These are phyloP conservation scores for Epirrhoe alternata DNA, from an alignment of 2,888 invertebrate species.

Conservation along the genomic window DNA sequence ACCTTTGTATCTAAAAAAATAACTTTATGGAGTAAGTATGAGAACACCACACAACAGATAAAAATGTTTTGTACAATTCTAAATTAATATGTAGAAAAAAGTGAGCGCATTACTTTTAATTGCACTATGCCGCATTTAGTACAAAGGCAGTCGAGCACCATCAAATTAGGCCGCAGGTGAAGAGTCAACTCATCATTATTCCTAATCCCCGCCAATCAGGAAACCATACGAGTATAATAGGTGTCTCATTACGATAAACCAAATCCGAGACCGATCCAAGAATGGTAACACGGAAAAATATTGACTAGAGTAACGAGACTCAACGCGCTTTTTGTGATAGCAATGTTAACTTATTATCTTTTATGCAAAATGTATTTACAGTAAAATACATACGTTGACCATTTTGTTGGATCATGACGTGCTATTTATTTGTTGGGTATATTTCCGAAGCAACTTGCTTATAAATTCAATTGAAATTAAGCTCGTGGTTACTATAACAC, in stretches of 20 bases:
- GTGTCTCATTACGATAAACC: slow-evolving; percentile 49
- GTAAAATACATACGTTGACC: background rate
- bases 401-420: background rate
- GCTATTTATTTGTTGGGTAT: too few relatives aligned
- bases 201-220: slow-evolving; percentile 54
- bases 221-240: slow-evolving; percentile 53
- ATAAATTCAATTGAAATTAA: slow-evolving; percentile 12
- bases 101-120: slow-evolving; percentile 26
- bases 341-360: background rate
- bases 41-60: too few relatives aligned
- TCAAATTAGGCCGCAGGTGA: slow-evolving; percentile 33
- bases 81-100: slow-evolving; percentile 3
- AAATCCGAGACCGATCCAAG: slow-evolving; percentile 22
- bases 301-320: background rate
- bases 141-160: slow-evolving; percentile 13
- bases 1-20: background rate
- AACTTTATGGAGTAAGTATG: background rate
- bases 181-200: slow-evolving; percentile 49
- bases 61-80: background rate
- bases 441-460: slow-evolving; percentile 9
- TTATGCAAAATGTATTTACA: background rate
- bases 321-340: too few relatives aligned
- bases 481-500: background rate
- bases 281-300: slow-evolving; percentile 9
- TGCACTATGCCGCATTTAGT: slow-evolving; percentile 18